Evolutionary conservation across 2,797 vertebrate genomes (phyloP).

Genomic region (Pelodytes ibericus): DNA sequence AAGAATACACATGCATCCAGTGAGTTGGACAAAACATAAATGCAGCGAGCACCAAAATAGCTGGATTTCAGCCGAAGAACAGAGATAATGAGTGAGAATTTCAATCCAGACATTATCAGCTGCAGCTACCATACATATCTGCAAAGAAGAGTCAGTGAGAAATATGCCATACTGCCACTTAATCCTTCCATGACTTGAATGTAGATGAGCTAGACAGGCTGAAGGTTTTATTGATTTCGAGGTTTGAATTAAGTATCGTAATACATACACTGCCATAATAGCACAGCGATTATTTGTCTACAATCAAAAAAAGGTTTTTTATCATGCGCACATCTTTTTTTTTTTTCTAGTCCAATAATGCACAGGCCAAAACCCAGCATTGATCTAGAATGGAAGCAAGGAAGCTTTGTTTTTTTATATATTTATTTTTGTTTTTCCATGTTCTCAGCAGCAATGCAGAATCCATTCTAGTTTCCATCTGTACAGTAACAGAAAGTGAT

Average conservation of each 20-base stretch:
- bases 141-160: slow-evolving; percentile 12
- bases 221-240: slow-evolving; percentile 31
- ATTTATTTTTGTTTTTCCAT: not conserved
- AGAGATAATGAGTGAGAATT: slow-evolving; percentile 29
- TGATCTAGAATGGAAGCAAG: not conserved
- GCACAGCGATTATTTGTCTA: not conserved
- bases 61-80: slow-evolving; percentile 48
- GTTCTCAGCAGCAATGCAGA: too few species aligned
- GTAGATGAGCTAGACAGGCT: slow-evolving; percentile 29
- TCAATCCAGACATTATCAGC: slow-evolving; percentile 35
- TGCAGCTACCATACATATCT: slow-evolving; percentile 17
- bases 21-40: not conserved
- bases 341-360: slow-evolving; percentile 18
- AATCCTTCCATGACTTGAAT: slow-evolving; percentile 25
- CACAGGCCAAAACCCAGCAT: slow-evolving; percentile 2
- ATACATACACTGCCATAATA: not conserved
- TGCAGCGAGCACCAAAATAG: slow-evolving; percentile 16
- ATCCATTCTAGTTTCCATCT: too few species aligned
- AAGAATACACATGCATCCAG: slow-evolving; percentile 6
- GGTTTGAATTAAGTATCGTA: slow-evolving; percentile 34
- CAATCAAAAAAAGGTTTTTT: not conserved
- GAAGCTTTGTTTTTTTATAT: too few species aligned
- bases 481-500: not conserved
- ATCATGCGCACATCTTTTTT: slow-evolving; percentile 13
- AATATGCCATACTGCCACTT: slow-evolving; percentile 17